Base-by-base conservation (phyloP, 2,797 vertebrate genomes). In the Poliocrania exsul region DNA sequence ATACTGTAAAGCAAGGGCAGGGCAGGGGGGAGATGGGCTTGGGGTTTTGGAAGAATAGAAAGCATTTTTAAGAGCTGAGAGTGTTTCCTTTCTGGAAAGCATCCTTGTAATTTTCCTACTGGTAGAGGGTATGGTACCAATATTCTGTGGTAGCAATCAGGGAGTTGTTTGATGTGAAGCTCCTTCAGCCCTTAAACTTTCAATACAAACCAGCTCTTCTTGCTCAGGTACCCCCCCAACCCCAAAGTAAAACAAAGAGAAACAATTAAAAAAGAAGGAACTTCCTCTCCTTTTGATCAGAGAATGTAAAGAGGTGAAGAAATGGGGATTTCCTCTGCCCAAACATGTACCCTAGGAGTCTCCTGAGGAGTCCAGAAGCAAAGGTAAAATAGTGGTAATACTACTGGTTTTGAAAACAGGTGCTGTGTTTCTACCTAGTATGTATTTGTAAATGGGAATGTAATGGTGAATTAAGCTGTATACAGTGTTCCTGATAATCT, bases 121-220 rank as follows among this genome's bases (percentile, higher is more conserved):
- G 40, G 24, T 82, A 23, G 40, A 37, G 78, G 67, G 17, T 40
- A 25, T 0, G 1, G 56, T 90, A 37, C 42, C 31, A 46, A 16
- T 44, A 18, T 21, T 71, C 29, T 42, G 53, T 62, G 35, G 70
- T 17, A 60, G 60, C 4, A 17, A 13, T 77, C 20, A 33, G 6
- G 1, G 40, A 62, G 5, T 37, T 3, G 1, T 4, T 54, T 80
- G 37, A 38, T 14, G 49, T 0, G 0, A 44, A 77, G 29, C 50
- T 29, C 17, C 61, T 61, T 42, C 26, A 50, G n/a, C 64, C 29
- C 25, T 57, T 73, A 49, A 20, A 77, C 15, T 50, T 82, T 73
- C 28, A 33, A 5, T 28, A 49, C 26, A 73, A 67, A 56, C 31
- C 31, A 44, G 19, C 44, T 19, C 33, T 46, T 80, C 37, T 46